These are phyloP conservation scores for Amazona ochrocephala DNA, from an alignment of 2,797 vertebrate species.

Conservation along the genomic window DNA sequence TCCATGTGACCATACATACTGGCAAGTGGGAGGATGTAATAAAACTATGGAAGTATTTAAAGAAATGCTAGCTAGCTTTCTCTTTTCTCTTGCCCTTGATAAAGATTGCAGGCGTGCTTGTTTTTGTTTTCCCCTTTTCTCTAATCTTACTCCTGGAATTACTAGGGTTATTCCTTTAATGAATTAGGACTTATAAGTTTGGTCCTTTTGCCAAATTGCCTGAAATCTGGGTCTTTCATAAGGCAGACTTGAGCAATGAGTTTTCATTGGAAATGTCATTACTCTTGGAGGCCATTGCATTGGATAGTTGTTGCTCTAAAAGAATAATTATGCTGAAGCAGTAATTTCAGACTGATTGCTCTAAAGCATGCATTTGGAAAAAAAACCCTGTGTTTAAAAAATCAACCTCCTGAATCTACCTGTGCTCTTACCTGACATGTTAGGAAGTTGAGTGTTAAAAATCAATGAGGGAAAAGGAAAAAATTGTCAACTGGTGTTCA, in stretches of 20 bases:
- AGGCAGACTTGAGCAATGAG: background rate
- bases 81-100: background rate
- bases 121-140: background rate
- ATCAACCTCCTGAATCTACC: background rate
- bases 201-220: background rate
- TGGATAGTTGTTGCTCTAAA: background rate
- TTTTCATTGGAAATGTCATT: background rate
- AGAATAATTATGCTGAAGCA: background rate
- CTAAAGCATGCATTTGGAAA: background rate
- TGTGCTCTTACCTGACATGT: background rate
- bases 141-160: background rate
- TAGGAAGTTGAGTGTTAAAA: background rate
- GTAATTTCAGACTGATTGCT: background rate
- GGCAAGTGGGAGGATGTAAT: background rate
- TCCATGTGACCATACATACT: background rate
- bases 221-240: background rate
- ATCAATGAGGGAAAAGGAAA: background rate
- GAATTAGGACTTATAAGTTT: background rate
- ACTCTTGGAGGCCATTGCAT: background rate
- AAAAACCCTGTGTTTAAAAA: background rate
- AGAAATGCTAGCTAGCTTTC: fast-evolving
- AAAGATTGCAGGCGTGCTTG: background rate
- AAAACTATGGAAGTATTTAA: background rate
- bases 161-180: background rate
- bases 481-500: background rate